These are phyloP conservation scores for Corythornis madagascariensis DNA, from an alignment of 2,113 vertebrate genomes.

Conservation along the genomic window DNA sequence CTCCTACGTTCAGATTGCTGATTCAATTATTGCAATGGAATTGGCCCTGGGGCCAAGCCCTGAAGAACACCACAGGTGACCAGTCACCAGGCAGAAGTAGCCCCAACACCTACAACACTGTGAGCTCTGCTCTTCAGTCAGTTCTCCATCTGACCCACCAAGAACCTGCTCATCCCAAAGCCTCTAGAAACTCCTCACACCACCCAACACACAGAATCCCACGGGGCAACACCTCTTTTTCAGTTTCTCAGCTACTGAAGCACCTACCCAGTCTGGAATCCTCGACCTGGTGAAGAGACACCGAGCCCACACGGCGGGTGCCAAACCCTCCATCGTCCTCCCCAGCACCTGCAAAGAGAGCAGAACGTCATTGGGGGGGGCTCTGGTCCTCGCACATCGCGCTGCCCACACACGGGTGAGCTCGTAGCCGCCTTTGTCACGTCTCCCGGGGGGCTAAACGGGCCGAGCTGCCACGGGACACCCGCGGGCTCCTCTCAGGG, in stretches of 20 bases:
- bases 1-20: neutral
- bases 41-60: neutral
- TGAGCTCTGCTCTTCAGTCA: neutral
- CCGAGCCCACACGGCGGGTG: slow-evolving; percentile 53
- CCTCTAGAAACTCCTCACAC: neutral
- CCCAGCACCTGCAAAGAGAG: slow-evolving; percentile 48
- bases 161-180: neutral
- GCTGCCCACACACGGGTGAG: too few relatives aligned
- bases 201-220: neutral
- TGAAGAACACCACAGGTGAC: neutral
- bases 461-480: fast-evolving
- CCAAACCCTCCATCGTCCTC: slow-evolving; percentile 29
- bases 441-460: fast-evolving
- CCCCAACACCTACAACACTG: neutral
- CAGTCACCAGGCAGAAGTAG: fast-evolving
- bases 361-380: neutral
- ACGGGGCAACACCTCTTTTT: neutral
- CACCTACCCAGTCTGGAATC: slow-evolving; percentile 78
- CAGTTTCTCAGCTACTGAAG: neutral
- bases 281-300: slow-evolving; percentile 79
- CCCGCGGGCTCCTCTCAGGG: too few relatives aligned
- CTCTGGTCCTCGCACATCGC: neutral
- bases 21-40: neutral
- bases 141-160: neutral
- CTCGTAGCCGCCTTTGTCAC: fast-evolving